These are phyloP conservation scores for Latheticus oryzae DNA, from an alignment of 2,888 invertebrate genomes.

Conservation along the genomic window DNA sequence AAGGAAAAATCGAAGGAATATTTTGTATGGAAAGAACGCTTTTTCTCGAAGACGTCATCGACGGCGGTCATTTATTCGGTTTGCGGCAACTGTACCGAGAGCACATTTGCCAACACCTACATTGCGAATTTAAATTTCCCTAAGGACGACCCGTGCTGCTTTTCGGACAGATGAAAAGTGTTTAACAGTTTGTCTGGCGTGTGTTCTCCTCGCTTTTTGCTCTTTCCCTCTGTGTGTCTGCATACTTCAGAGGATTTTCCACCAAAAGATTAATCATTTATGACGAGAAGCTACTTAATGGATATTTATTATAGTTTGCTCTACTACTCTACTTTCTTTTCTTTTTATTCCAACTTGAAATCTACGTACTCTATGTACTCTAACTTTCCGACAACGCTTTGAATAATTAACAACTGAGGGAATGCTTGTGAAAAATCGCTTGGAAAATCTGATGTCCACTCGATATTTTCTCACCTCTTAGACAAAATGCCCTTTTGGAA, in stretches of 20 bases:
- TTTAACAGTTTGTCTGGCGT: conserved; percentile 49
- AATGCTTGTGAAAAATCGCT: too few species aligned
- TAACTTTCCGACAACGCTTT: too few species aligned
- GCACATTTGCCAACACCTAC: conserved; percentile 56
- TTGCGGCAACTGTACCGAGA: conserved; percentile 46
- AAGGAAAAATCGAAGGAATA: too few species aligned
- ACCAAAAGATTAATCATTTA: conserved; percentile 43
- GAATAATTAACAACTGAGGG: too few species aligned
- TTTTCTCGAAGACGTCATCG: conserved; percentile 44
- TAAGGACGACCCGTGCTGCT: conserved; percentile 50
- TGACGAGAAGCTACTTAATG: conserved; percentile 39
- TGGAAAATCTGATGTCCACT: too few species aligned
- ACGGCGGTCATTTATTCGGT: conserved; percentile 55
- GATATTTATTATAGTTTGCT: conserved; percentile 27
- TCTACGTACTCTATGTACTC: too few species aligned
- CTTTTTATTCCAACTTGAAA: too few species aligned
- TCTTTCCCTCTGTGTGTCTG: conserved; percentile 21
- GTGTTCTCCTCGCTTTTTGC: conserved; percentile 33
- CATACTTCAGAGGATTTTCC: conserved; percentile 38
- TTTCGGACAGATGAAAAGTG: conserved; percentile 54
- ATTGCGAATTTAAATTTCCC: conserved; percentile 57
- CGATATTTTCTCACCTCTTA: too few species aligned
- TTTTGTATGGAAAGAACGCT: too few species aligned
- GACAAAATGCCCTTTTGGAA: too few species aligned
- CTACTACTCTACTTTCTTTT: too few species aligned